Evolutionary conservation across 2,797 vertebrate genomes (phyloP).

Genomic region (Chrosomus eos): DNA sequence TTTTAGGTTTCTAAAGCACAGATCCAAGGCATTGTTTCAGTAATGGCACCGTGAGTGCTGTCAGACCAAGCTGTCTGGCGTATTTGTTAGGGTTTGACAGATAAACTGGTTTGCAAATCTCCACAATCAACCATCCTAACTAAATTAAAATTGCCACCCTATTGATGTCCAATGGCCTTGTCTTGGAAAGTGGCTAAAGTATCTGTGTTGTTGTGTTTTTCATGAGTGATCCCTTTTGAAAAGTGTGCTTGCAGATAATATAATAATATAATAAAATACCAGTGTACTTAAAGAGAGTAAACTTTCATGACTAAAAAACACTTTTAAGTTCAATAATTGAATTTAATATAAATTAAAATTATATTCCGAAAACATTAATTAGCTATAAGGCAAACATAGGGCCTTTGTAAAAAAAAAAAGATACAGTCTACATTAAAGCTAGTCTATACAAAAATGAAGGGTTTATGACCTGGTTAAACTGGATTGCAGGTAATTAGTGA

Average conservation of each 20-base stretch:
- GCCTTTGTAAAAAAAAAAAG: not conserved
- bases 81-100: slow-evolving; percentile 41
- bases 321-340: not conserved
- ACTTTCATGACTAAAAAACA: not conserved
- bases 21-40: slow-evolving; percentile 40
- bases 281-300: not conserved
- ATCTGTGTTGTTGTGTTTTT: not conserved
- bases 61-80: not conserved
- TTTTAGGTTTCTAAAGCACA: slow-evolving; percentile 29
- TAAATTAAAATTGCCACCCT: not conserved
- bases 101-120: slow-evolving; percentile 30
- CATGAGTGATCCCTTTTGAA: not conserved
- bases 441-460: not conserved
- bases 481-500: not conserved
- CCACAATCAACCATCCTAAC: slow-evolving; percentile 2
- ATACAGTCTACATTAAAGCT: not conserved
- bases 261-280: not conserved
- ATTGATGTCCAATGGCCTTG: slow-evolving; percentile 3
- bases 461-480: not conserved
- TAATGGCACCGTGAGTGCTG: slow-evolving; percentile 25
- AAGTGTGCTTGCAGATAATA: not conserved
- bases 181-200: not conserved
- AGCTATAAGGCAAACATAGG: not conserved
- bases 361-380: not conserved
- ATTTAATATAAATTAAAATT: not conserved